Evolutionary conservation across 37 sponge, comb jelly and placozoan genomes (phyloP).

Genomic region (Aplysina aerophoba): DNA sequence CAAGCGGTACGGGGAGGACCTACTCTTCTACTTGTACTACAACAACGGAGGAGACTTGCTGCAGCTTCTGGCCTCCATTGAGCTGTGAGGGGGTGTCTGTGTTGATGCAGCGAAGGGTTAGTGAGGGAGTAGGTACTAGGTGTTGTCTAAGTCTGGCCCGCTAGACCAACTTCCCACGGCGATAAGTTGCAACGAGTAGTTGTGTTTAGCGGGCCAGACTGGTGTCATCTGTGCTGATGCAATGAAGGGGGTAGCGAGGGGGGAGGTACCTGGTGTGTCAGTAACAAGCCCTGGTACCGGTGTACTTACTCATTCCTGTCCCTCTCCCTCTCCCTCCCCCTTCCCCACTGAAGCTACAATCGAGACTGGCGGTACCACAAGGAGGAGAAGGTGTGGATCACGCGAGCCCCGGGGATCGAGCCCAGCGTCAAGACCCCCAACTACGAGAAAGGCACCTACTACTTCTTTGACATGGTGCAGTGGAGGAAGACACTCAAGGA

Average conservation of each 20-base stretch:
- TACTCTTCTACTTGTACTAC: slow-evolving; percentile 94
- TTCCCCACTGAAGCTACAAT: slow-evolving; percentile 51
- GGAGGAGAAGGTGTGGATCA: slow-evolving; percentile 95
- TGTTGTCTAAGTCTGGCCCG: no score
- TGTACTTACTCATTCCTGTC: background rate
- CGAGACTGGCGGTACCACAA: slow-evolving; percentile 98
- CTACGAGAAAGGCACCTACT: slow-evolving; percentile 91
- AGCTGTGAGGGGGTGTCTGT: slow-evolving; percentile 70
- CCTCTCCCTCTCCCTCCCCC: background rate
- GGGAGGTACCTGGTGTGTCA: background rate
- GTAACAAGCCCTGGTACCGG: background rate
- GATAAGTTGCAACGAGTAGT: no score
- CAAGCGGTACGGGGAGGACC: slow-evolving; percentile 88
- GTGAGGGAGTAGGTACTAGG: no score
- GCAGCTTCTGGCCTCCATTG: slow-evolving; percentile 87
- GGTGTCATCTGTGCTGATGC: background rate
- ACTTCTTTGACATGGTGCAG: slow-evolving; percentile 86
- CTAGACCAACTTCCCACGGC: no score
- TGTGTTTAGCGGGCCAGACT: no score
- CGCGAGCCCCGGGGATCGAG: slow-evolving; percentile 89
- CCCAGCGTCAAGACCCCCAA: slow-evolving; percentile 75
- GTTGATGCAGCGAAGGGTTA: no score
- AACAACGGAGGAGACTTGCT: slow-evolving; percentile 93
- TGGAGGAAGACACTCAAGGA: slow-evolving; percentile 94
- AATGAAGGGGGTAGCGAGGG: background rate